Evolutionary conservation across 2,888 invertebrate genomes (phyloP), one percentile per base, ranked within the genome.

Genomic region (Napeogenes sylphis): DNA sequence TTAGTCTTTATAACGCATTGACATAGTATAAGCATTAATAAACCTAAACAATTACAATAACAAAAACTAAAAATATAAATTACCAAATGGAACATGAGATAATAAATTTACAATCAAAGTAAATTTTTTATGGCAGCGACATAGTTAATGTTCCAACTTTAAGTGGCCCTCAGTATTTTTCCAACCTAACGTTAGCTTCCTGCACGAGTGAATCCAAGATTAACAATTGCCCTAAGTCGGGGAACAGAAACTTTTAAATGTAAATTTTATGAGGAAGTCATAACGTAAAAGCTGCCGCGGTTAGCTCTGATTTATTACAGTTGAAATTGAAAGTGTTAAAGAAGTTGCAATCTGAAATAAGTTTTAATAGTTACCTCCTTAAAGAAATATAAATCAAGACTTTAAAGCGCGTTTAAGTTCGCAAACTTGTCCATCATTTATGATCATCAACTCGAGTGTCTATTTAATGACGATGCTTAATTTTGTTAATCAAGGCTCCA

Each of bases 261-360:
- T 89, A 89, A 88, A 90, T 89, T 89, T 90, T 88, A 89, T 87
- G 87, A 86, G 87, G 85, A 85, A 90, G 84, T 89, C 88, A 88
- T 90, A 90, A 90, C 85, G 86, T 83, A 83, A 85, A 87, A 87
- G 87, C 87, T 86, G 86, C 84, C 86, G 85, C 86, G 87, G 88
- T 89, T 87, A 83, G 83, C 83, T 76, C 82, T 87, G 88, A 90
- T 90, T 90, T 90, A 90, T 89, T 83, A 81, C 84, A 83, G 80
- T 87, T 84, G 78, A 85, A 87, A 87, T 88, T 86, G 88, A 87
- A 87, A 90, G 89, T 88, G 89, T 87, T 89, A 87, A 88, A 42
- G 84, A 83, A 87, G 88, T 89, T 86, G 87, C 88, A 88, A 89
- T 88, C 87, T 85, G 82, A 87, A 89, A 90, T 89, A 90, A 90